Evolutionary conservation across 2,888 invertebrate genomes (phyloP), one percentile per base, ranked within the genome.

Genomic region (Eupeodes luniger): DNA sequence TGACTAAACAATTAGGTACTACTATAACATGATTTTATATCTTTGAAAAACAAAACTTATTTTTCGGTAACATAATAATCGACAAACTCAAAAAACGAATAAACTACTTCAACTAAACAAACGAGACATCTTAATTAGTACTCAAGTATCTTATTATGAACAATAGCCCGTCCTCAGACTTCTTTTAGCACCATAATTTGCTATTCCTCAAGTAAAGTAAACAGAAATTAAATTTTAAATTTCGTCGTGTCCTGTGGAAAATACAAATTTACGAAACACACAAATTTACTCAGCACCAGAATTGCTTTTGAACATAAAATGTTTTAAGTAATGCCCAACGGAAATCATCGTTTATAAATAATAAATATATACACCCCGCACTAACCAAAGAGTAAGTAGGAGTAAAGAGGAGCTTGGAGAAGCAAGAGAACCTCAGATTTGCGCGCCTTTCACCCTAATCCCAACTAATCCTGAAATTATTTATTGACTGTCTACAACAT

Each of bases 261-360:
- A 12, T 27, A 3, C 11, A 27, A 64, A 36, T 70, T 59, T 34
- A 12, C 47, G 70, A 86, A 78, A 78, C 36, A 79, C 34, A 40
- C 27, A 40, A 76, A 66, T 66, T 62, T 40, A 40, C 62, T 5
- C 66, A 67, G 19, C 27, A 62, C 55, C 40, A 61, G 6, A 51
- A 70, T 14, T 36, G 49, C 57, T 53, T 75, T 76, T 27, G 11
- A 74, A 53, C 82, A 67, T 61, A 69, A 80, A 76, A 76, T 44
- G 7, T 47, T 59, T 74, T 51, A 76, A 84, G 62, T 61, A 81
- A 87, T 84, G 70, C 88, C 88, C 88, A 78, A 78, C 78, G 88
- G 88, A 88, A 88, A 88, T 88, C 88, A 88, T 88, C 70, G 88
- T 85, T 66, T 88, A 78, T 88, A 88, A 85, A 88, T 88, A 88